Evolutionary conservation across 2,888 invertebrate genomes (phyloP).

Genomic region (Tridacna crocea): DNA sequence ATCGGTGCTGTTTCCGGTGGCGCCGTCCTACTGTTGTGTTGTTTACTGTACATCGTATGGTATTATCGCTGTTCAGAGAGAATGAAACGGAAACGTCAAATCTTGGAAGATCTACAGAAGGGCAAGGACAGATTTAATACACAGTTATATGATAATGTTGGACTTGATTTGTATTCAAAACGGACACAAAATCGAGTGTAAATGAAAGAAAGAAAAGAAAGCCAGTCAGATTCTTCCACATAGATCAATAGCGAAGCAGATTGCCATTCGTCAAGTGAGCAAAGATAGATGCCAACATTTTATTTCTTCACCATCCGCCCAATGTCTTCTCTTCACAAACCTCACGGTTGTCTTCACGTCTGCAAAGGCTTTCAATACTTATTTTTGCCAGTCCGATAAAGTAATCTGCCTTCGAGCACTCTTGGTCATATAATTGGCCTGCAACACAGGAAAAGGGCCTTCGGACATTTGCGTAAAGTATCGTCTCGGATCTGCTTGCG

Average conservation of each 20-base stretch:
- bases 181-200: background rate
- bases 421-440: no score
- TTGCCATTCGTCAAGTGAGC: background rate
- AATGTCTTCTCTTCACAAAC: no score
- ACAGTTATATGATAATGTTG: slow-evolving; percentile 53
- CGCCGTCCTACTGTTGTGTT: slow-evolving; percentile 59
- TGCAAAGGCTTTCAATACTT: no score
- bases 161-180: slow-evolving; percentile 45
- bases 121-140: slow-evolving; percentile 47
- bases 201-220: background rate
- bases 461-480: no score
- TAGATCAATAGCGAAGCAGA: background rate
- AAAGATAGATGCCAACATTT: no score
- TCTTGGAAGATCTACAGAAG: slow-evolving; percentile 46
- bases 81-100: slow-evolving; percentile 24
- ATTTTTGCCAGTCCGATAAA: no score
- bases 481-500: no score
- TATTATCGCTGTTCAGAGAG: slow-evolving; percentile 65
- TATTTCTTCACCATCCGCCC: no score
- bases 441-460: no score
- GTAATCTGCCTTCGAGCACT: no score
- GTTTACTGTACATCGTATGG: slow-evolving; percentile 65
- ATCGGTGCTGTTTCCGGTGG: slow-evolving; percentile 73
- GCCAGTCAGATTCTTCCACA: background rate
- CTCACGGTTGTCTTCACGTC: no score